phyloP scores from a whole-genome alignment of 2,888 invertebrate genomes.

The Drosophila nr. perissopoda region DNA sequence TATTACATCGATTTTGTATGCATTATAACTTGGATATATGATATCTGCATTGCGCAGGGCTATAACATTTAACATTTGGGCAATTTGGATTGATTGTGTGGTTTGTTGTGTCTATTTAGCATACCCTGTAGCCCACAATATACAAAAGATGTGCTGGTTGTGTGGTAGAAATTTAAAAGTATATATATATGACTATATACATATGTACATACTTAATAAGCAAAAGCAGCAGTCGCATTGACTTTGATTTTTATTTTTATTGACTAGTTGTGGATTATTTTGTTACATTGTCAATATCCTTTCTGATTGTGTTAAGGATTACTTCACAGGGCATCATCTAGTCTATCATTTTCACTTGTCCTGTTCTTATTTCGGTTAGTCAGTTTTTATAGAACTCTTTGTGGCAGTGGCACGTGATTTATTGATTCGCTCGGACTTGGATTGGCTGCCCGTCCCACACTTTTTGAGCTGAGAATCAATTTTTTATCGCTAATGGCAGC shows the following conservation, averaged over 20 bases:
- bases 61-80: conserved; percentile 59
- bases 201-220: not conserved
- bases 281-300: no score
- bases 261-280: not conserved
- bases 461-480: conserved; percentile 52
- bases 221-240: not conserved
- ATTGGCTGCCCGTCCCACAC: not conserved
- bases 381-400: conserved; percentile 56
- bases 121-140: conserved; percentile 11
- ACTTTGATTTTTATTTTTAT: not conserved
- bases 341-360: not conserved
- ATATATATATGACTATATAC: not conserved
- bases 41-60: conserved; percentile 55
- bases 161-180: not conserved
- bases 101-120: conserved; percentile 6
- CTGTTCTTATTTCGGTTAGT: conserved; percentile 22
- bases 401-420: conserved; percentile 70
- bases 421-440: conserved; percentile 64
- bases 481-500: conserved; percentile 71
- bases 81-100: conserved; percentile 28
- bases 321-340: not conserved
- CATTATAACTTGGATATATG: conserved; percentile 1
- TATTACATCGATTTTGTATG: conserved; percentile 14
- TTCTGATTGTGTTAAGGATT: not conserved
- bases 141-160: not conserved